Conservation (phyloP, 2,113 vertebrate genomes). For the Microcebus murinus region DNA sequence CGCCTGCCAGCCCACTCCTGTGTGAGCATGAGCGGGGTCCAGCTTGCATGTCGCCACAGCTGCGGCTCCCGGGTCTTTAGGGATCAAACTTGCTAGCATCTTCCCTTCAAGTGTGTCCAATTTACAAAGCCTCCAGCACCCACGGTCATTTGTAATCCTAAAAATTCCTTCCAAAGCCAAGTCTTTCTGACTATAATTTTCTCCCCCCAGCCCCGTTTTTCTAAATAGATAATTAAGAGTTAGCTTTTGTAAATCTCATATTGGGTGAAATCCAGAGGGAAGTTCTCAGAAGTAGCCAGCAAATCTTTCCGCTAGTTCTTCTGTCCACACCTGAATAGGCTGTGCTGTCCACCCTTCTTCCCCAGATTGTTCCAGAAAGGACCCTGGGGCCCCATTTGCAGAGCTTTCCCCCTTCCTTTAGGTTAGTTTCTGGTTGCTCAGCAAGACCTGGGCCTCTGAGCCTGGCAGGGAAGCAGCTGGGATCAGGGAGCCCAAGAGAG, state of each 20-base stretch:
- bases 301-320: neutral
- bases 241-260: neutral
- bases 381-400: too few relatives aligned
- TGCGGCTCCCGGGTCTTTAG: neutral
- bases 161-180: neutral
- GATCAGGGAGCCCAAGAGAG: neutral
- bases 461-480: neutral
- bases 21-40: neutral
- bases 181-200: neutral
- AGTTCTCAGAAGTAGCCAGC: neutral
- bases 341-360: neutral
- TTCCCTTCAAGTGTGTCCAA: neutral
- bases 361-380: neutral
- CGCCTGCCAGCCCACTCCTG: accelerated
- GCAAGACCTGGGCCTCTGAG: neutral
- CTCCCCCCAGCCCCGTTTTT: neutral
- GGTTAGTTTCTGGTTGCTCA: neutral
- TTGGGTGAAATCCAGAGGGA: neutral
- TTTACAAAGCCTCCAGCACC: accelerated
- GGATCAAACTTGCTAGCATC: neutral
- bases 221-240: neutral
- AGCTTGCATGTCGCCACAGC: accelerated
- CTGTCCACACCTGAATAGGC: neutral
- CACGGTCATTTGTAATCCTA: accelerated
- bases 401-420: neutral